Evolutionary conservation across 1,140 invertebrate species (phyloP).

Genomic region (Atta texana): DNA sequence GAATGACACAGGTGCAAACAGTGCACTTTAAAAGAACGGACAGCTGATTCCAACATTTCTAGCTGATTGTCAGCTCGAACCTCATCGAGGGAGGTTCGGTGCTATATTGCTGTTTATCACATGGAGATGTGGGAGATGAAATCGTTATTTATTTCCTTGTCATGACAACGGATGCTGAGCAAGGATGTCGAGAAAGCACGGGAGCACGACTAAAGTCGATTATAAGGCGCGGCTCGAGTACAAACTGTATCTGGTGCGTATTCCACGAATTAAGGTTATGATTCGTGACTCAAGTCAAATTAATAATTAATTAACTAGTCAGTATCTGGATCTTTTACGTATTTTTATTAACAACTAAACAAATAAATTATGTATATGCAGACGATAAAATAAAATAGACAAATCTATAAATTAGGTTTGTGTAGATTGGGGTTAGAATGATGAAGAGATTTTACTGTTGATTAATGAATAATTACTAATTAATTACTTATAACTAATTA

Average conservation of each 20-base stretch:
- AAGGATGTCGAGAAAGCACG: conserved; percentile 83
- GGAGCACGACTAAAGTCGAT: conserved; percentile 85
- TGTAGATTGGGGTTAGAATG: neutral
- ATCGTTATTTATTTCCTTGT: conserved; percentile 66
- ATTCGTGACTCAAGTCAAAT: neutral
- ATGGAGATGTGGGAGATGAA: neutral
- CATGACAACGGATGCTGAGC: conserved; percentile 78
- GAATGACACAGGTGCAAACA: neutral
- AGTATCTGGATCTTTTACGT: neutral
- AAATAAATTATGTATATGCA: neutral
- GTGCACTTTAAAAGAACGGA: conserved; percentile 11
- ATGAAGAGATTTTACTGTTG: too few species aligned
- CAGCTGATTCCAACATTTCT: neutral
- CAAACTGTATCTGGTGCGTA: conserved; percentile 89
- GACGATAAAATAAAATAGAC: neutral
- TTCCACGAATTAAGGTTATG: conserved; percentile 61
- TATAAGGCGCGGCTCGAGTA: conserved; percentile 90
- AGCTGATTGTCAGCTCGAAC: neutral
- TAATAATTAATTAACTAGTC: neutral
- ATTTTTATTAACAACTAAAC: neutral
- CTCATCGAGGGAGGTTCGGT: neutral
- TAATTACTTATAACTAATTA: too few species aligned
- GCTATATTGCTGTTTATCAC: neutral
- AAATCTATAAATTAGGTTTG: neutral
- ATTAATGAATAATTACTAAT: neutral